These are phyloP conservation scores for Dyspetes luteomarginatus DNA, from an alignment of 2,888 invertebrate species.

Conservation along the genomic window DNA sequence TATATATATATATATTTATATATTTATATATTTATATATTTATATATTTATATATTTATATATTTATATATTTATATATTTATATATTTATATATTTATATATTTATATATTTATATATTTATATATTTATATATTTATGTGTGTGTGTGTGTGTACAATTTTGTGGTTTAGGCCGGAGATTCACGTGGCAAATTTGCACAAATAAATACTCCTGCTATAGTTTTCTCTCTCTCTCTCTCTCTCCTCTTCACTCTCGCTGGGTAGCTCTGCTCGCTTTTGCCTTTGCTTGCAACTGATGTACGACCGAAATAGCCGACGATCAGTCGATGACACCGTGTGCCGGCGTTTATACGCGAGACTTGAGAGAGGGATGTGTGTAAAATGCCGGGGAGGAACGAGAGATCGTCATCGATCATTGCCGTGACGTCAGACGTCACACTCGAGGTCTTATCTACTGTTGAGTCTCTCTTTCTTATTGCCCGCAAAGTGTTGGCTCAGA, in stretches of 20 bases:
- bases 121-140: no score
- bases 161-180: constrained; percentile 24
- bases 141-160: no score
- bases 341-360: constrained; percentile 56
- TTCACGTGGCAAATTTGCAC: constrained; percentile 72
- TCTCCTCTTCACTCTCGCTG: constrained; percentile 43
- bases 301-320: constrained; percentile 72
- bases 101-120: no score
- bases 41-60: no score
- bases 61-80: no score
- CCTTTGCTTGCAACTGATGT: constrained; percentile 65
- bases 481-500: constrained; percentile 10
- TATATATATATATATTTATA: no score
- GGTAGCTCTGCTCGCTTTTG: constrained; percentile 36
- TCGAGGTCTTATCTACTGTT: constrained; percentile 41
- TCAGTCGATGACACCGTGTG: constrained; percentile 77
- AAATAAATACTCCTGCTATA: constrained; percentile 58
- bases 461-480: constrained; percentile 13
- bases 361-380: constrained; percentile 54
- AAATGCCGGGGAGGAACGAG: constrained; percentile 67
- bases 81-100: no score
- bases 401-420: constrained; percentile 70
- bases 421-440: constrained; percentile 65
- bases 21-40: no score
- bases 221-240: constrained; percentile 11